phyloP scores from a whole-genome alignment of 2,888 invertebrate genomes.

The Kuschelorhynchus macadamiae region DNA sequence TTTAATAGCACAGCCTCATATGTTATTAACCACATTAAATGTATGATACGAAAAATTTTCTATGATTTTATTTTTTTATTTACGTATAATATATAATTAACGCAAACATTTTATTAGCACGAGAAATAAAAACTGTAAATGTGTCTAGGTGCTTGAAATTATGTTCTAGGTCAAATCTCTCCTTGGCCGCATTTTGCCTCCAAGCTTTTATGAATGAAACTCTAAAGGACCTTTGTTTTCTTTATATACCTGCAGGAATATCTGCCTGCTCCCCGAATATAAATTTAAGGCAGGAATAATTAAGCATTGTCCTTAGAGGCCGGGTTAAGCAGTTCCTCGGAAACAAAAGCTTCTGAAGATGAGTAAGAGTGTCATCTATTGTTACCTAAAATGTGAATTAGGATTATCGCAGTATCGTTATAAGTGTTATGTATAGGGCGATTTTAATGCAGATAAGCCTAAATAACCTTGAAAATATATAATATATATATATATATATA shows the following conservation, averaged over 20 bases:
- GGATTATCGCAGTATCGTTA: background rate
- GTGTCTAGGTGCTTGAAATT: background rate
- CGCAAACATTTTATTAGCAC: too few relatives aligned
- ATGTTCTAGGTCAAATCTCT: background rate
- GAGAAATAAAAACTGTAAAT: too few relatives aligned
- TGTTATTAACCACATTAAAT: too few relatives aligned
- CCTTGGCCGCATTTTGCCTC: background rate
- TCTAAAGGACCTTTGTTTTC: constrained; percentile 31
- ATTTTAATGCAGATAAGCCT: too few relatives aligned
- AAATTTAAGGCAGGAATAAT: constrained; percentile 38
- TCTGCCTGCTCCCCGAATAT: constrained; percentile 33
- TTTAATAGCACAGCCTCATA: too few relatives aligned
- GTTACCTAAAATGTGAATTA: constrained; percentile 15
- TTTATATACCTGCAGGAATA: constrained; percentile 37
- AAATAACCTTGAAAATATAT: too few relatives aligned
- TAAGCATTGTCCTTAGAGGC: constrained; percentile 36
- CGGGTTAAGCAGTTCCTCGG: constrained; percentile 23
- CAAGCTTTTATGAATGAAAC: constrained; percentile 18
- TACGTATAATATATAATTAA: too few relatives aligned
- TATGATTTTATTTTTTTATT: too few relatives aligned
- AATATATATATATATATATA: too few relatives aligned
- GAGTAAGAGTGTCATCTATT: constrained; percentile 25
- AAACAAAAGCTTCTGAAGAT: constrained; percentile 27
- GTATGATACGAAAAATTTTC: too few relatives aligned
- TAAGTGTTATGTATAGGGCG: background rate